Percentiles rank a stretch among this genome's conserved stretches.
Evolutionary conservation across 2,797 vertebrate genomes (phyloP).

Genomic region (Tinamus major): DNA sequence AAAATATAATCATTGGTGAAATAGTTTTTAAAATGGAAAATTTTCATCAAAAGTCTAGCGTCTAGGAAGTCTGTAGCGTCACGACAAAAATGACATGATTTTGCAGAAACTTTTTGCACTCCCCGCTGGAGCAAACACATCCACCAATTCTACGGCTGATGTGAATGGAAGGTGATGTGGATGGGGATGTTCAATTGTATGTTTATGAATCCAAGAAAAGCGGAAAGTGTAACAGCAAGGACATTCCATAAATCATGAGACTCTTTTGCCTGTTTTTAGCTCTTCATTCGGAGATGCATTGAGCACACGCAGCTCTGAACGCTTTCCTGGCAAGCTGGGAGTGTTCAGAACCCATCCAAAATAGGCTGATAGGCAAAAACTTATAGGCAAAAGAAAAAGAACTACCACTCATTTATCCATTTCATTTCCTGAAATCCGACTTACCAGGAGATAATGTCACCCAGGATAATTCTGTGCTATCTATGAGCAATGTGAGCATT

Average conservation of each 20-base stretch:
- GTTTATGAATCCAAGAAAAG: not conserved
- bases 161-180: not conserved
- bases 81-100: too few species aligned
- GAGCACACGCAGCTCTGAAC: not conserved
- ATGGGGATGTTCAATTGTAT: not conserved
- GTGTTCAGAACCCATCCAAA: not conserved
- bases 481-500: not conserved
- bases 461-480: not conserved
- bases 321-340: not conserved
- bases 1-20: too few species aligned
- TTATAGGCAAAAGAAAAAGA: not conserved
- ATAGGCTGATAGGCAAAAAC: not conserved
- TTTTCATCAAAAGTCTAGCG: too few species aligned
- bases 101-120: not conserved
- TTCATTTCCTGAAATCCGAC: not conserved
- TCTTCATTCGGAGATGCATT: not conserved
- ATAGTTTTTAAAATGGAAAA: too few species aligned
- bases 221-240: not conserved
- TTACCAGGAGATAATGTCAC: not conserved
- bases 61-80: too few species aligned
- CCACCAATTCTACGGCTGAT: not conserved
- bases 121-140: not conserved
- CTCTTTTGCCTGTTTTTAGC: not conserved
- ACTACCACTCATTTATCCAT: not conserved
- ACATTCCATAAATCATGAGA: not conserved